phyloP scores from a whole-genome alignment of 64 coral and sea anemone genomes.

The Stichodactyla mertensii region DNA sequence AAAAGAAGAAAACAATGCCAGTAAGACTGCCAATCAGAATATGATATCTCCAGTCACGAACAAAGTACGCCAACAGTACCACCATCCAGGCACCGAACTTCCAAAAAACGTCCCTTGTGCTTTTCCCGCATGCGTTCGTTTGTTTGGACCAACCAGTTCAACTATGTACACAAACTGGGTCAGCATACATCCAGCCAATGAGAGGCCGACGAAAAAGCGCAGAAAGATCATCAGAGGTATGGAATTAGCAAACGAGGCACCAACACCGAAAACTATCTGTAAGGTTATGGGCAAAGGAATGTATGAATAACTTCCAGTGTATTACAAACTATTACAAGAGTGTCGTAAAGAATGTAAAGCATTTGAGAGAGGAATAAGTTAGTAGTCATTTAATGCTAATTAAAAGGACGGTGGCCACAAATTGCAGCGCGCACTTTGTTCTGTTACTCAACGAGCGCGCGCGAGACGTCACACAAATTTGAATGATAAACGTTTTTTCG shows the following conservation, averaged over 20 bases:
- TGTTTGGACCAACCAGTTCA: conserved; percentile 59
- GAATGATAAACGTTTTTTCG: too few relatives aligned
- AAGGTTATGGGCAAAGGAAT: neutral
- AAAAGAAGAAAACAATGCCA: conserved; percentile 37
- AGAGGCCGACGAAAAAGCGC: conserved; percentile 55
- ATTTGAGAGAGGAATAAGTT: too few relatives aligned
- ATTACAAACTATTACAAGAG: too few relatives aligned
- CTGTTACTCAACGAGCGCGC: too few relatives aligned
- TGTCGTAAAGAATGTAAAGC: too few relatives aligned
- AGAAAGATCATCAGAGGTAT: conserved; percentile 58
- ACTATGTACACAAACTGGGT: conserved; percentile 60
- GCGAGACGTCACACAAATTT: too few relatives aligned
- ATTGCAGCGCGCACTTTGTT: too few relatives aligned
- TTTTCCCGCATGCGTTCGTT: conserved; percentile 71
- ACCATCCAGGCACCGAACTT: conserved; percentile 31
- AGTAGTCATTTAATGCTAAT: too few relatives aligned
- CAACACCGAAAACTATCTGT: conserved; percentile 48
- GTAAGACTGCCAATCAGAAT: conserved; percentile 53
- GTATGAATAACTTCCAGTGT: neutral
- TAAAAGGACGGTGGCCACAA: too few relatives aligned
- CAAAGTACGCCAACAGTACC: conserved; percentile 43
- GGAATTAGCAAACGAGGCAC: conserved; percentile 52
- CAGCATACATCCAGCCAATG: conserved; percentile 47
- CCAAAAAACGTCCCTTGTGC: conserved; percentile 63
- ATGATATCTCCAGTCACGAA: conserved; percentile 70